Percentiles rank a stretch among this genome's conserved stretches.
Evolutionary conservation across 2,888 invertebrate genomes (phyloP).

Genomic region (Falcaria lacertinaria): DNA sequence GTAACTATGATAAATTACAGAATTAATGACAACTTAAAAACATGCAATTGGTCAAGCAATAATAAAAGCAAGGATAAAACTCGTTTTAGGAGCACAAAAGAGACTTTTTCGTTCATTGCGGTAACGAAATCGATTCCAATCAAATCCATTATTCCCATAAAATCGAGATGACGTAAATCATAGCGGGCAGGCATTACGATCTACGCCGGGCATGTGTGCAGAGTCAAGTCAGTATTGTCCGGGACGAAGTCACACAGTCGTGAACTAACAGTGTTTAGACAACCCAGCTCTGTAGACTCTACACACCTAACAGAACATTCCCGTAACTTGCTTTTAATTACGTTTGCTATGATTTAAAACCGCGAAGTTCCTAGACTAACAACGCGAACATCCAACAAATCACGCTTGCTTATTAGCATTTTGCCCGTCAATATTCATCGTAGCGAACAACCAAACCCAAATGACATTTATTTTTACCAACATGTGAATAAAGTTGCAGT

Average conservation of each 20-base stretch:
- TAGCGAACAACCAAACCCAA: too few species aligned
- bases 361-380: not conserved
- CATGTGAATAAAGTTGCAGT: too few species aligned
- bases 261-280: not conserved
- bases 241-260: not conserved
- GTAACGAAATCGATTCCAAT: not conserved
- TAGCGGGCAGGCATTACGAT: not conserved
- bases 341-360: not conserved
- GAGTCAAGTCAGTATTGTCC: not conserved
- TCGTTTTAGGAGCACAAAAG: too few species aligned
- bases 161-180: not conserved
- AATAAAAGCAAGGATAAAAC: too few species aligned
- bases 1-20: too few species aligned
- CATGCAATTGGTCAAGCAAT: too few species aligned
- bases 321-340: not conserved
- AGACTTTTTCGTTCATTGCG: too few species aligned
- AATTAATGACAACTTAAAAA: too few species aligned
- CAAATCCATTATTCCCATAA: not conserved
- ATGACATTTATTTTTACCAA: too few species aligned
- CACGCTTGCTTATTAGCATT: too few species aligned
- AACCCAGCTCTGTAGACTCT: not conserved
- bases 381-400: too few species aligned
- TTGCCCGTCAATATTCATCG: too few species aligned
- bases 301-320: not conserved
- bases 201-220: not conserved